Evolutionary conservation across 2,888 invertebrate genomes (phyloP), one percentile per base, ranked within the genome.

Genomic region (Arrhopalites spinosus): DNA sequence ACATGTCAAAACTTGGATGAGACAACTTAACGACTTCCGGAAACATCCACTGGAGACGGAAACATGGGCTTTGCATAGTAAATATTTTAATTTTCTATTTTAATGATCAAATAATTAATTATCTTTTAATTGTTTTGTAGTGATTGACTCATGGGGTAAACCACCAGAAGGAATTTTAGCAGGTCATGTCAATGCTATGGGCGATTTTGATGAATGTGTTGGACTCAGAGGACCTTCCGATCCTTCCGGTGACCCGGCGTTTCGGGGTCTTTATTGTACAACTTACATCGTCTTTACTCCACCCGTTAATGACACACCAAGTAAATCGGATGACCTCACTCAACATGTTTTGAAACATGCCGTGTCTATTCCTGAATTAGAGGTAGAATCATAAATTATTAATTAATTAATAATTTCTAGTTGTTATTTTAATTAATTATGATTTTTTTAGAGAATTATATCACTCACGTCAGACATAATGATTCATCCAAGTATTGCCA

Each of bases 61-160:
- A 43, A 73, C 73, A 0, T 76, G 76, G 76, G 73, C 76, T 13
- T 29, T 75, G 20, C 75, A 75, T 50, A 75, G 75, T 75, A 70
- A 75, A 45, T 61, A 11, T 47, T 17, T 53, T 29, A n/a, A n/a
- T 15, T 23, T 25, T 25, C 23, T 27, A 56, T 27, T 47, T 45
- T 53, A 29, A 70, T 36, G 27, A 20, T 69, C 13, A 7, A 69
- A 27, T 27, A 36, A 36, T 25, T 27, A 27, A 25, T 20, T 15
- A 36, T 27, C 17, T 36, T 11, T 36, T n/a, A n/a, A n/a, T n/a
- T n/a, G 2, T 43, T 67, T n/a, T 17, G 11, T 25, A 81, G 81
- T 81, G 81, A 56, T 78, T 5, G 81, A 82, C 67, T 74, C 81
- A 0, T 82, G 81, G 80, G 81, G 78, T 5, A 82, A 82, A 56